Conservation (phyloP, 2,113 vertebrate species). For the Callaeas wilsoni region DNA sequence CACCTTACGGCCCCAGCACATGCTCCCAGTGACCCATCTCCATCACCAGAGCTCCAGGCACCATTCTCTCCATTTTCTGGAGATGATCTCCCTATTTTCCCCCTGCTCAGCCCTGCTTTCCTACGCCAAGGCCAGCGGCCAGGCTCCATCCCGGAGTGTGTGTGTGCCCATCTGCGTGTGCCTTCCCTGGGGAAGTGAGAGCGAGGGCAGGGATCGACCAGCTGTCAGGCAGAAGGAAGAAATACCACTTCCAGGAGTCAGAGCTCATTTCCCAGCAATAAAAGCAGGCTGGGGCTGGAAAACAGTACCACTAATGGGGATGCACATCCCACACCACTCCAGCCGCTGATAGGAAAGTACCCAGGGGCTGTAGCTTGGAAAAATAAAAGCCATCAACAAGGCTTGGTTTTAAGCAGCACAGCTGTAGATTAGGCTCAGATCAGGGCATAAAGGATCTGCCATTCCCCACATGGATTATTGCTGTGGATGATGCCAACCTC, state of each 20-base stretch:
- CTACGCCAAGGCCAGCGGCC: accelerated
- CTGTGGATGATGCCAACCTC: neutral
- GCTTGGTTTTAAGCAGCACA: neutral
- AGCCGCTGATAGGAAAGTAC: accelerated
- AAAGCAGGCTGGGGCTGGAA: neutral
- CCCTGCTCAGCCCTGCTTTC: neutral
- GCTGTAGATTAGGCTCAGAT: neutral
- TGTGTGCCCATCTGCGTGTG: neutral
- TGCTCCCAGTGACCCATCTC: neutral
- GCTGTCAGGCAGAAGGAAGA: slow-evolving; percentile 35
- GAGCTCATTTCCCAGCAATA: slow-evolving; percentile 40
- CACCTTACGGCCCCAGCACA: accelerated
- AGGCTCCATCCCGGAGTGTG: neutral
- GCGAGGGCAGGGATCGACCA: neutral
- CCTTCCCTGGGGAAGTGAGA: neutral
- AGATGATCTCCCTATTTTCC: neutral
- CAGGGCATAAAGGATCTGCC: neutral
- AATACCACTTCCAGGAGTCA: slow-evolving; percentile 26
- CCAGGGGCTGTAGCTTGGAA: neutral
- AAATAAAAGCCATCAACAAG: neutral
- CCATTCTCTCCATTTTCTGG: accelerated
- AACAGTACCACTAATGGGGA: neutral
- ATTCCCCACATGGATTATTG: neutral
- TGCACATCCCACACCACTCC: neutral
- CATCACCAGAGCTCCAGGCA: neutral